Conservation (phyloP, 2,113 vertebrate genomes). For the Calyptommatus sinebrachiatus region DNA sequence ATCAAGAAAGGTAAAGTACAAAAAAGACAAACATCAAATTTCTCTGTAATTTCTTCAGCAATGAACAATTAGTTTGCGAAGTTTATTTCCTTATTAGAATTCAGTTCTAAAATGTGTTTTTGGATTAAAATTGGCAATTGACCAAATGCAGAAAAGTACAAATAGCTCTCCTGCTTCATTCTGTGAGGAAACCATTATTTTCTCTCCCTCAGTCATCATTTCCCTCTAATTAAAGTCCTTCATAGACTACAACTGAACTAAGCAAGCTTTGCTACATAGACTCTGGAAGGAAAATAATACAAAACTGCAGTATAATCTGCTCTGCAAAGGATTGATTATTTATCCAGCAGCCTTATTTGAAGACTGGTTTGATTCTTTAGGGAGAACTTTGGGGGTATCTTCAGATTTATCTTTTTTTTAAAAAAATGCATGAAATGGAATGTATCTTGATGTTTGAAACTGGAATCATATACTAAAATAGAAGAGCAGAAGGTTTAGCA, state of each 20-base stretch:
- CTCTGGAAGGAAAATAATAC: conserved; percentile 7
- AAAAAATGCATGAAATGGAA: not conserved
- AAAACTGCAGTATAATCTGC: conserved; percentile 8
- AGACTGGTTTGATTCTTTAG: conserved; percentile 2
- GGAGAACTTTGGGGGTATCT: not conserved
- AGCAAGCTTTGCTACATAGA: conserved; percentile 17
- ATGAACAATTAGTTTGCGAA: not conserved
- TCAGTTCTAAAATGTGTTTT: conserved; percentile 2
- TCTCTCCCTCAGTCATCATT: not conserved
- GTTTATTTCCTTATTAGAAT: not conserved
- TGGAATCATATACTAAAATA: not conserved
- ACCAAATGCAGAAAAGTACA: not conserved
- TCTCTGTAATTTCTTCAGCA: no score
- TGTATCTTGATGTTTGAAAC: not conserved
- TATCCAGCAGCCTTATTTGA: conserved; percentile 4
- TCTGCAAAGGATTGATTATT: conserved; percentile 20
- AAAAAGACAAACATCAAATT: no score
- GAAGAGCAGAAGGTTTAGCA: not conserved
- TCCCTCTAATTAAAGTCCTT: conserved; percentile 15
- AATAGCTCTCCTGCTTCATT: not conserved
- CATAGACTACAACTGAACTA: conserved; percentile 12
- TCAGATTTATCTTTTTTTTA: not conserved
- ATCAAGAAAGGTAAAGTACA: no score
- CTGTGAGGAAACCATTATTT: not conserved
- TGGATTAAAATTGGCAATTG: not conserved